Evolutionary conservation across 2,888 invertebrate genomes (phyloP).

Genomic region (Idaea straminata): DNA sequence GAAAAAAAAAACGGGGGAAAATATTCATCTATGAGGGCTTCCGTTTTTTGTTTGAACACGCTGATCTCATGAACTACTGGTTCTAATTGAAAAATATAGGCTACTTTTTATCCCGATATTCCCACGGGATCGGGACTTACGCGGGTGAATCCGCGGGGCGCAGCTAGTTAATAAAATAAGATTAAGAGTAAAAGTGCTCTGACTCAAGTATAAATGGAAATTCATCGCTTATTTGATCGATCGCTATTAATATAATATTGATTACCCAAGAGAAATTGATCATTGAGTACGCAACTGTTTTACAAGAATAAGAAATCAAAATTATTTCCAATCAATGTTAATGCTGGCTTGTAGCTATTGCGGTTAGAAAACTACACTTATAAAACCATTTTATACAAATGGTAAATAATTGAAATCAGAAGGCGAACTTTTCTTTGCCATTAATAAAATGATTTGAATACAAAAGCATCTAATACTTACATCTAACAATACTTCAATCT

Average conservation of each 20-base stretch:
- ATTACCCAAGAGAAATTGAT: not conserved
- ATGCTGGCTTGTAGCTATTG: constrained; percentile 30
- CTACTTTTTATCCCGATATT: no score
- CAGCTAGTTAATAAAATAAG: no score
- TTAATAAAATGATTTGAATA: constrained; percentile 28
- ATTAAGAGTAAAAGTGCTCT: not conserved
- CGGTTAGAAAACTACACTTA: constrained; percentile 50
- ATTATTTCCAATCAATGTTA: constrained; percentile 34
- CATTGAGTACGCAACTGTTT: not conserved
- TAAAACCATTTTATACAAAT: constrained; percentile 39
- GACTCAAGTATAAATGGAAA: not conserved
- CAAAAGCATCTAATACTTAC: not conserved
- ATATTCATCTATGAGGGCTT: no score
- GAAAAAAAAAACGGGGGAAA: no score
- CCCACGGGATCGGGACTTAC: no score
- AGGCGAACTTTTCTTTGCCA: constrained; percentile 21
- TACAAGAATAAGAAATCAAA: constrained; percentile 30
- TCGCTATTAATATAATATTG: not conserved
- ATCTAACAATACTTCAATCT: not conserved
- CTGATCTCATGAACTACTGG: no score
- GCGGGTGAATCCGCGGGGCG: no score
- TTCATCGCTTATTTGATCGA: not conserved
- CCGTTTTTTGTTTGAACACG: no score
- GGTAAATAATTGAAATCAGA: constrained; percentile 21
- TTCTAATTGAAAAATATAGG: no score